Conservation (phyloP, 2,888 invertebrate genomes). For the Cremastinae sp. region DNA sequence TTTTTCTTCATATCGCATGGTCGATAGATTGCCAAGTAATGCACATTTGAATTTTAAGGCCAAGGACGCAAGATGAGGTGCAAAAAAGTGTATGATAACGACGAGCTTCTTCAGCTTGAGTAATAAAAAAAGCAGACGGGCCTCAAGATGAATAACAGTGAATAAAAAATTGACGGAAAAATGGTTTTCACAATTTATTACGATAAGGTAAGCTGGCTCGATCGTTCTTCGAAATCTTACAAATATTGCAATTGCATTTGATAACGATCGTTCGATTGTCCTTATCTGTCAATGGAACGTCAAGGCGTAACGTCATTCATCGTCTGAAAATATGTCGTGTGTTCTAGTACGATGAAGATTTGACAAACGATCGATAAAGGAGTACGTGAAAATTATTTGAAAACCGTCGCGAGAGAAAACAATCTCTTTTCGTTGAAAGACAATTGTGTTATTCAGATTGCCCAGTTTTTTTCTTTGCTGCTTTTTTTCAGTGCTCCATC, state of each 20-base stretch:
- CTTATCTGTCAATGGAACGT: constrained; percentile 34
- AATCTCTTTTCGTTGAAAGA: background rate
- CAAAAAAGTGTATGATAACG: constrained; percentile 32
- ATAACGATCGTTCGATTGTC: constrained; percentile 40
- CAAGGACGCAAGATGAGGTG: constrained; percentile 44
- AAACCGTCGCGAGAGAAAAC: background rate
- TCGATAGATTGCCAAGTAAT: constrained; percentile 14
- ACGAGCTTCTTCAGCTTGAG: background rate
- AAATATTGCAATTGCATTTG: background rate
- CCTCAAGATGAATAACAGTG: background rate
- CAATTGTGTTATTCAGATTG: background rate
- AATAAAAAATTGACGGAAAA: constrained; percentile 21
- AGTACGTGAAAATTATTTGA: constrained; percentile 12
- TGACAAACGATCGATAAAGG: constrained; percentile 40
- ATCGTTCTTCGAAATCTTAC: background rate
- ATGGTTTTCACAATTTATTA: constrained; percentile 30
- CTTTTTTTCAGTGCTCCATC: background rate
- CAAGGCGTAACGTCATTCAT: constrained; percentile 4
- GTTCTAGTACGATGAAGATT: constrained; percentile 28
- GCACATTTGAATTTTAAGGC: constrained; percentile 13
- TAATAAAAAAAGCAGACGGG: background rate
- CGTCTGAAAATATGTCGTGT: constrained; percentile 38
- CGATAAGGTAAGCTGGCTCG: constrained; percentile 27
- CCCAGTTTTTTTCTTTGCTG: background rate
- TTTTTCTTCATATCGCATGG: constrained; percentile 18